phyloP scores from a whole-genome alignment of 2,888 invertebrate species.

The Acanthosoma haemorrhoidale region DNA sequence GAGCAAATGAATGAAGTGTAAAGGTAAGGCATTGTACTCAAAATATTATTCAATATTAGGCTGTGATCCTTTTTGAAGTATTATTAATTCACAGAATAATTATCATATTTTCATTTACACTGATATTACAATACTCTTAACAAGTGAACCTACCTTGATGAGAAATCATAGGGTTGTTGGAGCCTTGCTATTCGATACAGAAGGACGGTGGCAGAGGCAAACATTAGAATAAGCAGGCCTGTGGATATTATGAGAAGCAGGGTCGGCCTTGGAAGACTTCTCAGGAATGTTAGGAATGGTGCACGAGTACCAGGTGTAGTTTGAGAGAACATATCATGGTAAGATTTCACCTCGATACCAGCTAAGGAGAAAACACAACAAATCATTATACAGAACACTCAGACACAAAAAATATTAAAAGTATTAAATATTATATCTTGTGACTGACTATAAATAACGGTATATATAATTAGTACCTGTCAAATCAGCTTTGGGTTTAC shows the following conservation, averaged over 20 bases:
- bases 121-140: too few species aligned
- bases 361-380: conserved; percentile 28
- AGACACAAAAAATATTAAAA: neutral
- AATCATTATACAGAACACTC: too few species aligned
- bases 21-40: too few species aligned
- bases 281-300: conserved; percentile 32
- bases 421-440: neutral
- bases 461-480: neutral
- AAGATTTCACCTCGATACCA: conserved; percentile 43
- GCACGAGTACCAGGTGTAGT: conserved; percentile 28
- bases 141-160: conserved; percentile 33
- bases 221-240: conserved; percentile 52
- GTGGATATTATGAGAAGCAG: conserved; percentile 53
- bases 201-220: conserved; percentile 55
- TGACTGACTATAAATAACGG: neutral
- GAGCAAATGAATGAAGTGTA: too few species aligned
- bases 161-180: conserved; percentile 41
- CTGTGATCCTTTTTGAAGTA: too few species aligned
- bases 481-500: neutral
- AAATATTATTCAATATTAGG: too few species aligned
- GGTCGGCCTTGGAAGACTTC: conserved; percentile 49
- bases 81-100: too few species aligned
- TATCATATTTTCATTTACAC: too few species aligned
- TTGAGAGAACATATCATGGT: conserved; percentile 39
- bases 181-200: conserved; percentile 54